Conservation (phyloP, 2,113 vertebrate genomes). For the Varanus komodoensis region DNA sequence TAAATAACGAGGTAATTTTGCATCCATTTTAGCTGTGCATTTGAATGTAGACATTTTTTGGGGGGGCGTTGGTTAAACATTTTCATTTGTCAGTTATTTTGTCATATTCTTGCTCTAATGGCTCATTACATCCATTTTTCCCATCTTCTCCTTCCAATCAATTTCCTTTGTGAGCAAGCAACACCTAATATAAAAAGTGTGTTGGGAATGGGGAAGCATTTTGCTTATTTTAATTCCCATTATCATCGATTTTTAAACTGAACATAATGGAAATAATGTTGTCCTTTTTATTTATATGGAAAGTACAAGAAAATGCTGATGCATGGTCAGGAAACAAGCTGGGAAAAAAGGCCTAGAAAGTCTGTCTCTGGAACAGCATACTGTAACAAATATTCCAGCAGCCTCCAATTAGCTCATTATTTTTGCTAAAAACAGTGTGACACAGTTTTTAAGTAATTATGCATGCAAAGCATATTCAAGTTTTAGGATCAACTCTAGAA, state of each 20-base stretch:
- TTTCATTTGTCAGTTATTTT: slow-evolving; percentile 30
- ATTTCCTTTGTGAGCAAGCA: slow-evolving; percentile 1
- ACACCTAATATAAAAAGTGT: background rate
- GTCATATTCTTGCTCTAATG: slow-evolving; percentile 1
- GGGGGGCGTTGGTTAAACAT: slow-evolving; percentile 23
- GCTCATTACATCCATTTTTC: background rate
- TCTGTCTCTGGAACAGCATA: background rate
- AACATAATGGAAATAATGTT: background rate
- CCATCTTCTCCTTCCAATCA: slow-evolving; percentile 13
- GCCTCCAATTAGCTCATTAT: slow-evolving; percentile 48
- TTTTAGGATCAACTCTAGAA: slow-evolving; percentile 49
- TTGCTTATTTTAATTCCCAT: background rate
- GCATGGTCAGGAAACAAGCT: background rate
- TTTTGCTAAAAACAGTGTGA: slow-evolving; percentile 56
- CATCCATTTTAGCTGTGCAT: slow-evolving; percentile 20
- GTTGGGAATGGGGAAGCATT: background rate
- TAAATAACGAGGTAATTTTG: slow-evolving; percentile 27
- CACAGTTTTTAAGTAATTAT: slow-evolving; percentile 57
- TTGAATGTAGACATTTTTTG: background rate
- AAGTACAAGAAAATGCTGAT: background rate
- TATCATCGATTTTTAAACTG: background rate
- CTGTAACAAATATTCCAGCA: slow-evolving; percentile 6
- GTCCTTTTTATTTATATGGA: background rate
- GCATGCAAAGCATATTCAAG: slow-evolving; percentile 47
- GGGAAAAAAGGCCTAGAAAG: accelerated